Percentiles rank a stretch among this genome's conserved stretches.
Evolutionary conservation across 2,888 invertebrate species (phyloP).

Genomic region (Pristionchus mayeri): DNA sequence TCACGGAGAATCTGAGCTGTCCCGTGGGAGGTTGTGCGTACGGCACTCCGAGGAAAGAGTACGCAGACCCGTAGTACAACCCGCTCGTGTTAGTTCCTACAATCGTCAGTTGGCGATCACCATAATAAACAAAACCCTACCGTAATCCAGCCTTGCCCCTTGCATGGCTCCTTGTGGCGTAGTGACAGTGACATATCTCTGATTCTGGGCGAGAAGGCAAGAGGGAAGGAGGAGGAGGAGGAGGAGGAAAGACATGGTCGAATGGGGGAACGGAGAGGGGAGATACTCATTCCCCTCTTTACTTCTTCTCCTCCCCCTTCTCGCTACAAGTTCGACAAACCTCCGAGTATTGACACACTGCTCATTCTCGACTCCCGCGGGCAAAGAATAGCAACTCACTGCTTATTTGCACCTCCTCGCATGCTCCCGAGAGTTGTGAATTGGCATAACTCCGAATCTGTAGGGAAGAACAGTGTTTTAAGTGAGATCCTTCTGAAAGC

Average conservation of each 20-base stretch:
- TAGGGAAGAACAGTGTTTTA: too few relatives aligned
- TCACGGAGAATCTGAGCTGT: slow-evolving; percentile 59
- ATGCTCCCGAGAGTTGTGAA: background rate
- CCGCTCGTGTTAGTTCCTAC: slow-evolving; percentile 58
- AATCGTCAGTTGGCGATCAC: background rate
- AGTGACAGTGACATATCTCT: slow-evolving; percentile 58
- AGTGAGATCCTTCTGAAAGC: too few relatives aligned
- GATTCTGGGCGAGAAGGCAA: slow-evolving; percentile 24
- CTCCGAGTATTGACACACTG: background rate
- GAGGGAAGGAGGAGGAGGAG: background rate
- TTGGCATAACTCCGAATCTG: too few relatives aligned
- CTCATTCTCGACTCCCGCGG: slow-evolving; percentile 20
- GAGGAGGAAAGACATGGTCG: background rate
- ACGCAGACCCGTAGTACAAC: slow-evolving; percentile 64
- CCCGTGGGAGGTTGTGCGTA: slow-evolving; percentile 66
- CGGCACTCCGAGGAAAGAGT: slow-evolving; percentile 67
- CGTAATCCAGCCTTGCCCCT: slow-evolving; percentile 59
- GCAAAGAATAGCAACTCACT: background rate
- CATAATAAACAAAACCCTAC: slow-evolving; percentile 46
- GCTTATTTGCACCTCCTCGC: background rate
- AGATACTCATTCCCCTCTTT: background rate
- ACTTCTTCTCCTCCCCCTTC: slow-evolving; percentile 20
- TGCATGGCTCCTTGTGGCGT: slow-evolving; percentile 59
- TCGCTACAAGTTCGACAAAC: slow-evolving; percentile 23
- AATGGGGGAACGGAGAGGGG: background rate